Conservation (phyloP, 2,888 invertebrate species). For the Macrophya alboannulata region DNA sequence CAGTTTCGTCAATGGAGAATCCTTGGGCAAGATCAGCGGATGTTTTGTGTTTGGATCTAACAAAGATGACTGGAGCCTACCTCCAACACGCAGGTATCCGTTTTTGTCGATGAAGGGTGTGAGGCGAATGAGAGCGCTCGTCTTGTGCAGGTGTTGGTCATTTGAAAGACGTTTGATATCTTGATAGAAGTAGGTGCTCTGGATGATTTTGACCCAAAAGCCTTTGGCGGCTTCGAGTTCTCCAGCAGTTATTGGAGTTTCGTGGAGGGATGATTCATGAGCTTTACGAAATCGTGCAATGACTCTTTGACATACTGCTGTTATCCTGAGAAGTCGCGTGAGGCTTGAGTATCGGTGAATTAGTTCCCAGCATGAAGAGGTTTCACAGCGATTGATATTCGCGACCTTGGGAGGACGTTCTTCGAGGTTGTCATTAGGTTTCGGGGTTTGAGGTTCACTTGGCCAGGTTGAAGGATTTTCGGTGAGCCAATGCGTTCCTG, state of each 20-base stretch:
- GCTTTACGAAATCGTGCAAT: background rate
- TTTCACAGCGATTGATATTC: background rate
- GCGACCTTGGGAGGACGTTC: background rate
- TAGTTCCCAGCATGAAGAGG: background rate
- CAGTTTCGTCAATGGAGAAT: background rate
- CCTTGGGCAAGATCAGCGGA: background rate
- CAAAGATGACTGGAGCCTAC: background rate
- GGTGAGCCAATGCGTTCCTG: background rate
- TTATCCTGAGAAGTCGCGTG: background rate
- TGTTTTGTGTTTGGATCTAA: constrained; percentile 10
- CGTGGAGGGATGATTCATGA: background rate
- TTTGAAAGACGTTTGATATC: background rate
- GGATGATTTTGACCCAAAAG: constrained; percentile 7
- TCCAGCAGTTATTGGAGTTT: background rate
- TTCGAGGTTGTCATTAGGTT: background rate
- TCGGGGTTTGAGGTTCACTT: background rate
- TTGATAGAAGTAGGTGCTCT: background rate
- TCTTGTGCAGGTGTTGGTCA: background rate
- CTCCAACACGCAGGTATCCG: constrained; percentile 14
- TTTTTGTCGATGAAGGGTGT: constrained; percentile 21
- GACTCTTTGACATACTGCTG: background rate
- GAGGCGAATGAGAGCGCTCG: background rate
- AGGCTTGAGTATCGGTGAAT: background rate
- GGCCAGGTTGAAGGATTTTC: background rate
- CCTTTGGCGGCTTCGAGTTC: background rate